Evolutionary conservation across 2,797 vertebrate species (phyloP), one percentile per base, ranked within the genome.

Genomic region (Esox masquinongy): DNA sequence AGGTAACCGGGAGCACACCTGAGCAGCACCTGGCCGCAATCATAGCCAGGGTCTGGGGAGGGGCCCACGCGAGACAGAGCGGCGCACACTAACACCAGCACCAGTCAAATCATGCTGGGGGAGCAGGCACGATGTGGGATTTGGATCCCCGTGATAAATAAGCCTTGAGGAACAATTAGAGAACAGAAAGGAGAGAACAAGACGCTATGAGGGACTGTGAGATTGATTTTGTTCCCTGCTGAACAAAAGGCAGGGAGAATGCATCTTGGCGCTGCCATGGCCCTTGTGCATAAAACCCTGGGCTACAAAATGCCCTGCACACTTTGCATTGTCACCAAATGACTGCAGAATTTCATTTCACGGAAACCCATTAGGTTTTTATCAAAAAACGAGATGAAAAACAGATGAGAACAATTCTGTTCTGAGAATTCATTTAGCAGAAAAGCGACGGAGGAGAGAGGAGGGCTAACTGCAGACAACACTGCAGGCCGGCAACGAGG

Each of bases 1-100:
- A 84, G 74, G 86, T 89, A 89, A 89, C 79, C 56, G 85, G 77
- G 80, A 74, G 79, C 85, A 82, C 93, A 95, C 94, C 95, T 94
- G 93, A 95, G 85, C 92, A 87, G 85, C 94, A 94, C 93, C 93
- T 93, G 93, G 90, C 85, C 87, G 90, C 92, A 80, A 72, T 83
- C 86, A 82, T 64, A 81, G 84, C 78, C 76, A 19, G 80, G 80
- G 81, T 24, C 1, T 11, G 80, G 85, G 80, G 74, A 86, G 84
- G 75, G 68, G 84, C 78, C 88, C 92, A 78, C 83, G 15, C 17
- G 83, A 80, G 91, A 85, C 47, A 1, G 19, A 71, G 80, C 80
- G 88, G 88, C 88, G 81, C 86, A 82, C 86, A 86, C 73, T 17
- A 89, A 91, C 90, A 95, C 92, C 93, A 94, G 92, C 90, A 87